Evolutionary conservation across 1,140 invertebrate genomes (phyloP).

Genomic region (Microplitis mediator): DNA sequence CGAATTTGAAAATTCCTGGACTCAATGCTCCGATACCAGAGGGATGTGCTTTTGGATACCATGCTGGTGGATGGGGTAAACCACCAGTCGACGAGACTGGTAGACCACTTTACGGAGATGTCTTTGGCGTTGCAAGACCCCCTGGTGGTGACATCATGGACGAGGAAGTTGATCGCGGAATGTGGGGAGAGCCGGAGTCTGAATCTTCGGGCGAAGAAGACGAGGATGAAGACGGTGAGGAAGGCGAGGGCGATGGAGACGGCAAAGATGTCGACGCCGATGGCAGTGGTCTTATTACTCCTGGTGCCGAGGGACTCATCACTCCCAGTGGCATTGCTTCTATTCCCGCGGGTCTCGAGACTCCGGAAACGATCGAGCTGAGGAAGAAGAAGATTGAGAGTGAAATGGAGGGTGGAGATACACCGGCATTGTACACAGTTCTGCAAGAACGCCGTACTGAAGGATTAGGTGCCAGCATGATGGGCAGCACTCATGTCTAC

Average conservation of each 20-base stretch:
- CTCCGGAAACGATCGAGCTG: slow-evolving; percentile 97
- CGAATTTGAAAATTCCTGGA: slow-evolving; percentile 94
- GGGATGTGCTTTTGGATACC: slow-evolving; percentile 97
- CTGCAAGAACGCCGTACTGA: slow-evolving; percentile 94
- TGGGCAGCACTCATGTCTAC: slow-evolving; percentile 98
- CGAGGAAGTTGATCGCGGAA: slow-evolving; percentile 87
- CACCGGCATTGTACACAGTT: slow-evolving; percentile 90
- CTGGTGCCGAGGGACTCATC: slow-evolving; percentile 85
- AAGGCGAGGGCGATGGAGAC: slow-evolving; percentile 70
- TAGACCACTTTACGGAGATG: slow-evolving; percentile 97
- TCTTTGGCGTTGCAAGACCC: slow-evolving; percentile 77
- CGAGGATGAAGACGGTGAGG: slow-evolving; percentile 79
- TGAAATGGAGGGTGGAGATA: slow-evolving; percentile 94
- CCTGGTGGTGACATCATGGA: slow-evolving; percentile 72
- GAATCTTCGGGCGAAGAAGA: slow-evolving; percentile 92
- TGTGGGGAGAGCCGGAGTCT: slow-evolving; percentile 97
- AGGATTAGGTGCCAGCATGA: slow-evolving; percentile 91
- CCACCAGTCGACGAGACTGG: slow-evolving; percentile 99
- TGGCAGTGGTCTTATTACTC: slow-evolving; percentile 76
- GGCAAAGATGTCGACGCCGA: slow-evolving; percentile 74
- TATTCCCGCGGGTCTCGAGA: slow-evolving; percentile 94
- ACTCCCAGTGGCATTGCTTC: slow-evolving; percentile 96
- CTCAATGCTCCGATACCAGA: slow-evolving; percentile 95
- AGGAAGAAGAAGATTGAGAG: slow-evolving; percentile 96
- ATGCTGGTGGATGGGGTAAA: slow-evolving; percentile 99